Evolutionary conservation across 2,113 vertebrate species (phyloP).

Genomic region (Entelurus aequoreus): DNA sequence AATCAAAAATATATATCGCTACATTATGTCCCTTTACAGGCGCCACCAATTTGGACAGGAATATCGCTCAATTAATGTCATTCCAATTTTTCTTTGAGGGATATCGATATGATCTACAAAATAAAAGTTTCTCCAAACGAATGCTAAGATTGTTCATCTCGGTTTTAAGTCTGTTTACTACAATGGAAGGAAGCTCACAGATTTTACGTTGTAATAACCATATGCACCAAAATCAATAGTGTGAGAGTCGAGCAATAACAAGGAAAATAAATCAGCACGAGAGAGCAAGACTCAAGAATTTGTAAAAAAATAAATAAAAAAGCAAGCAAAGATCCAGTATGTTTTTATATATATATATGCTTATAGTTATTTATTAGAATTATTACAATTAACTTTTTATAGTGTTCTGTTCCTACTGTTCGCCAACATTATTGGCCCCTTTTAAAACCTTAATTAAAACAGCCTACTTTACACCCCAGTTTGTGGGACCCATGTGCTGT

Average conservation of each 20-base stretch:
- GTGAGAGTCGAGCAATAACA: slow-evolving; percentile 85
- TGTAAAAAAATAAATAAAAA: slow-evolving; percentile 92
- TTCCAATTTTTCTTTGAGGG: slow-evolving; percentile 81
- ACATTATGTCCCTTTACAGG: slow-evolving; percentile 14
- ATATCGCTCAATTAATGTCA: slow-evolving; percentile 88
- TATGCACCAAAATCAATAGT: slow-evolving; percentile 94
- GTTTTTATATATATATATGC: slow-evolving; percentile 66
- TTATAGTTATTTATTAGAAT: slow-evolving; percentile 4
- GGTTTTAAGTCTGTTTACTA: slow-evolving; percentile 16
- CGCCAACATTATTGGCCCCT: slow-evolving; percentile 55
- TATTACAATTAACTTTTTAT: slow-evolving; percentile 3
- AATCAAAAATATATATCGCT: slow-evolving; percentile 1
- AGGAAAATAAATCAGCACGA: slow-evolving; percentile 86
- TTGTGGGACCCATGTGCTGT: slow-evolving; percentile 81
- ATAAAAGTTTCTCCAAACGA: slow-evolving; percentile 86
- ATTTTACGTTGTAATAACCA: slow-evolving; percentile 92
- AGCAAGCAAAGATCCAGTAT: slow-evolving; percentile 78
- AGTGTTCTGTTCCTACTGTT: slow-evolving; percentile 40
- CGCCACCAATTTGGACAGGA: slow-evolving; percentile 70
- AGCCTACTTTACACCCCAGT: slow-evolving; percentile 80
- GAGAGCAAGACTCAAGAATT: slow-evolving; percentile 76
- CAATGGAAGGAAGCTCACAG: slow-evolving; percentile 75
- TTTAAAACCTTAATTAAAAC: slow-evolving; percentile 94
- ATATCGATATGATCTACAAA: slow-evolving; percentile 83
- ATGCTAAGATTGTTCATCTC: slow-evolving; percentile 40